Conservation (phyloP, 1,140 invertebrate genomes). For the Drosophila mauritiana region DNA sequence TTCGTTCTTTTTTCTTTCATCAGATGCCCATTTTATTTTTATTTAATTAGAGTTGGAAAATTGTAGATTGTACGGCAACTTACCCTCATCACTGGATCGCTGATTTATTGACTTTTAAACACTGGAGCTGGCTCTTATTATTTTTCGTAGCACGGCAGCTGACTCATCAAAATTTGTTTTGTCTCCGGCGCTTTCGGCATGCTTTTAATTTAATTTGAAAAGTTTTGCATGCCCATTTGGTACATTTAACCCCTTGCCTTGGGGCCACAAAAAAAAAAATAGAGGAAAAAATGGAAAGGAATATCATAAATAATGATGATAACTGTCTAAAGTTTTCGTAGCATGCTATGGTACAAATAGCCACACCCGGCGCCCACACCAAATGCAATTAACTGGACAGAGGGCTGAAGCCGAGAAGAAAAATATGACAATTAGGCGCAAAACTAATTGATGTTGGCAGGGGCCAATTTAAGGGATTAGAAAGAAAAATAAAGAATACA, state of each 20-base stretch:
- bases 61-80: background rate
- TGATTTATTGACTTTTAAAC: conserved; percentile 82
- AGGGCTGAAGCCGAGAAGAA: conserved; percentile 31
- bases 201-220: conserved; percentile 84
- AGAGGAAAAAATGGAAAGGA: conserved; percentile 59
- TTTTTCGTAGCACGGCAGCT: conserved; percentile 59
- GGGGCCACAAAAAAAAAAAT: conserved; percentile 13
- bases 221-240: conserved; percentile 80
- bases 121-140: conserved; percentile 47
- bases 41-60: conserved; percentile 56
- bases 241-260: conserved; percentile 74
- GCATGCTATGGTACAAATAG: conserved; percentile 36
- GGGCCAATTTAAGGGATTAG: conserved; percentile 32
- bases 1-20: conserved; percentile 10
- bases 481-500: background rate
- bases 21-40: conserved; percentile 33
- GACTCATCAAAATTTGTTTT: conserved; percentile 81
- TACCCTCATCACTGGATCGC: conserved; percentile 65
- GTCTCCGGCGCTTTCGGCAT: conserved; percentile 61
- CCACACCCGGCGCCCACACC: conserved; percentile 46
- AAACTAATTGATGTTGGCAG: conserved; percentile 54
- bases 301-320: conserved; percentile 81
- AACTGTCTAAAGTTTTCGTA: conserved; percentile 65
- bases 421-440: conserved; percentile 54
- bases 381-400: conserved; percentile 50